Percentiles rank a stretch among this genome's conserved stretches.
Conservation (phyloP, 2,113 vertebrate species). For the Tylochromis polylepis region DNA sequence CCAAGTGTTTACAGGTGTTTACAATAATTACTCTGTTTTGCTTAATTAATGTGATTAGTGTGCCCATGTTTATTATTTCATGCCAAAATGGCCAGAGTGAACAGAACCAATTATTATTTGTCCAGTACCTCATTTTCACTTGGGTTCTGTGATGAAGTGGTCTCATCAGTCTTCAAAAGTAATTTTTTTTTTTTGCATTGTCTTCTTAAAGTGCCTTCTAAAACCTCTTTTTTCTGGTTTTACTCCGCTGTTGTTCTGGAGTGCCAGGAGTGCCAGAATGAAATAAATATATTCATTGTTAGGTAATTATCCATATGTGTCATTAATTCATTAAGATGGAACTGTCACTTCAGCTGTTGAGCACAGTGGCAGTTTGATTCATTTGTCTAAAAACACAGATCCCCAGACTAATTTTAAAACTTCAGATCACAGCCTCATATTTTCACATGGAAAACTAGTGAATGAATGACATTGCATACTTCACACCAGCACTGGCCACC, state of each 20-base stretch:
- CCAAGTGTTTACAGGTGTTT: not conserved
- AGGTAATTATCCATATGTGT: not conserved
- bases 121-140: not conserved
- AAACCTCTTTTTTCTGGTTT: not conserved
- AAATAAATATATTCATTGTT: not conserved
- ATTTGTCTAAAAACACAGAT: not conserved
- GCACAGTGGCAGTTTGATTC: not conserved
- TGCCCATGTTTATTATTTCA: not conserved
- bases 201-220: not conserved
- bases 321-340: not conserved
- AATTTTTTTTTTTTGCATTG: not conserved
- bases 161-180: not conserved
- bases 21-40: not conserved
- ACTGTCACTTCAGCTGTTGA: not conserved
- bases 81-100: not conserved
- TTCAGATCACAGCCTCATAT: not conserved
- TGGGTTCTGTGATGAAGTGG: not conserved
- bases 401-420: not conserved
- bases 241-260: not conserved
- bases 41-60: not conserved
- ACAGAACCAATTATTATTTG: not conserved
- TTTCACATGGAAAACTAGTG: not conserved
- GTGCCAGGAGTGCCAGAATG: not conserved
- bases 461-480: not conserved
- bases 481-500: not conserved